phyloP scores from a whole-genome alignment of 2,113 vertebrate species.

The Menidia beryllina region DNA sequence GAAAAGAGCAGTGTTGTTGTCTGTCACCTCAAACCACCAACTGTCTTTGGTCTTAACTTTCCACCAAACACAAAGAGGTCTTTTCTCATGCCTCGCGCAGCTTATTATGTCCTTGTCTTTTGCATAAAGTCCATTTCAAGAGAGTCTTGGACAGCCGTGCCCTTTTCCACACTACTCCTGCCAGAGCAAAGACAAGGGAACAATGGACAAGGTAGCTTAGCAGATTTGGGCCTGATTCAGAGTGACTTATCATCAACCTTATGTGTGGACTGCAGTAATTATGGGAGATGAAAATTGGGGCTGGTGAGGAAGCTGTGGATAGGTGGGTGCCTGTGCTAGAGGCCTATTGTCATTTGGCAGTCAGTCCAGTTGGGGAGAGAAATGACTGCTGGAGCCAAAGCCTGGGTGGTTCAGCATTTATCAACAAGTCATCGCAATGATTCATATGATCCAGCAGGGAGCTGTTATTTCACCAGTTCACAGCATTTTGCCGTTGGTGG shows the following conservation, averaged over 20 bases:
- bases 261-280: slow-evolving; percentile 70
- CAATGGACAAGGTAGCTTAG: slow-evolving; percentile 66
- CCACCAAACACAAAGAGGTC: slow-evolving; percentile 58
- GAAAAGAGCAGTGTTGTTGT: slow-evolving; percentile 75
- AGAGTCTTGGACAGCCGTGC: slow-evolving; percentile 77
- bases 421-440: slow-evolving; percentile 66
- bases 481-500: slow-evolving; percentile 45
- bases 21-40: slow-evolving; percentile 66
- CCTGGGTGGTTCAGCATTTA: slow-evolving; percentile 57
- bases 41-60: slow-evolving; percentile 57
- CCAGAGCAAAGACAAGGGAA: slow-evolving; percentile 72
- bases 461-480: slow-evolving; percentile 54
- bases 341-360: slow-evolving; percentile 66
- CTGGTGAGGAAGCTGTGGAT: slow-evolving; percentile 28
- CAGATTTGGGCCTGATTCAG: slow-evolving; percentile 67
- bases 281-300: slow-evolving; percentile 46
- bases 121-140: slow-evolving; percentile 78
- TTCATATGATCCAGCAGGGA: slow-evolving; percentile 62
- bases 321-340: slow-evolving; percentile 24
- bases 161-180: slow-evolving; percentile 73
- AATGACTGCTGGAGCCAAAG: slow-evolving; percentile 56
- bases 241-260: slow-evolving; percentile 74
- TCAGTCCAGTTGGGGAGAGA: slow-evolving; percentile 50
- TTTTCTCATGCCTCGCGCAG: slow-evolving; percentile 53
- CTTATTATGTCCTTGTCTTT: slow-evolving; percentile 79